Base-by-base conservation (phyloP, 1,140 invertebrate genomes). In the Samia ricini region DNA sequence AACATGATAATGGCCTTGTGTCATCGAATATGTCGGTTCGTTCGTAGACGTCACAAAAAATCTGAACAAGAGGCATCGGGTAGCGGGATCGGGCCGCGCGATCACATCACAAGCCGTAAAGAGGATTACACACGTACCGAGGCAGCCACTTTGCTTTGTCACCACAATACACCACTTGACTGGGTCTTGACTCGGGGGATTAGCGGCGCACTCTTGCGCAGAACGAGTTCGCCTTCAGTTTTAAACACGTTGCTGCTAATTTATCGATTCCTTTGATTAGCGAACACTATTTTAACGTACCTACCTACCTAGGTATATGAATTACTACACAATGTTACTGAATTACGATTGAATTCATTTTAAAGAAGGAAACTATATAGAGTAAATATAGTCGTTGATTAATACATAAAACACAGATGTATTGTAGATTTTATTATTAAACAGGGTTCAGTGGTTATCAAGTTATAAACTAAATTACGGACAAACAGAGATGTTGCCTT, bases 51-150 rank as follows among this genome's bases (percentile, higher is more conserved):
- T 5, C 19, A 55, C 52, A 55, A 55, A 55, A 55, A 55, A 55
- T n/a, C 22, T 23, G 7, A 12, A 22, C 12, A 55, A 24, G 4
- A n/a, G 19, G 50, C 50, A 21, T 50, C 48, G 48, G 48, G 20
- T 50, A 29, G 10, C 26, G 10, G 4, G n/a, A n/a, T n/a, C n/a
- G n/a, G n/a, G n/a, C n/a, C 48, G 8, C 48, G 48, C 50, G 20
- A 58, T 5, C 33, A 15, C 15, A 42, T 42, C 10, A 61, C 33
- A 60, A 49, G 12, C 22, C 52, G 10, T 63, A 57, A 62, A 63
- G 61, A 63, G 61, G 61, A 56, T 63, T 63, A 61, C 60, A 52
- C 51, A 56, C 50, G 24, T 19, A 29, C 5, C 49, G 49, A 26
- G 33, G 33, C 33, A 23, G 52, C 52, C 48, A 61, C 59, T 61